Base-by-base conservation (phyloP, 2,888 invertebrate species). In the Orchesellides sinensis region DNA sequence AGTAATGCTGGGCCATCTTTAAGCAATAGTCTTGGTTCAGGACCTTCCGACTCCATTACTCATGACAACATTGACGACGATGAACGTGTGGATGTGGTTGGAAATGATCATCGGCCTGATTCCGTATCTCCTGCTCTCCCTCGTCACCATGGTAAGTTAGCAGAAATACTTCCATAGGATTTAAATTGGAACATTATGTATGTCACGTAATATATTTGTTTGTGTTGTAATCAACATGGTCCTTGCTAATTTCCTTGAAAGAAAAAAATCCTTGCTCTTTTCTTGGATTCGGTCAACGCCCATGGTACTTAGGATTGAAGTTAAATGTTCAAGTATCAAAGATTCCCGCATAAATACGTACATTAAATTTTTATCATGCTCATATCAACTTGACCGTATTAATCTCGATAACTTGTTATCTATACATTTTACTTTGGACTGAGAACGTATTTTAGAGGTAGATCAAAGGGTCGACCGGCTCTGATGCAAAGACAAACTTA, bases 51-150 rank as follows among this genome's bases (percentile, higher is more conserved):
- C 82, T 88, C 88, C 85, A 87, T 88, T 63, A 87, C 85, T 87
- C 88, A 87, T 82, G 89, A 87, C 68, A 89, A 90, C 68, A 88
- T 89, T 65, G 96, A 96, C 88, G 96, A 96, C 83, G 96, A 96
- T 90, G 93, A 95, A 89, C 91, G 96, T 89, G 96, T 96, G 90
- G 96, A 96, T 25, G 96, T 96, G 0, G 96, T 96, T 0, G 96
- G 95, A 32, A 93, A 96, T 69, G 96, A 96, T 89, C 88, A 87
- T 63, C 87, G 88, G 70, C 88, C 88, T 23, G 89, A 89, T 80
- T 88, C 88, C 14, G 88, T 88, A 54, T 88, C 87, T 23, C 87
- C 88, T 52, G 85, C 87, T 54, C 85, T 84, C 32, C 83, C 82
- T 73, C 86, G 87, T 78, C 87, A 85, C 80, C 87, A 88, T 74